Conservation (phyloP, 2,113 vertebrate genomes). For the Butorides virescens region DNA sequence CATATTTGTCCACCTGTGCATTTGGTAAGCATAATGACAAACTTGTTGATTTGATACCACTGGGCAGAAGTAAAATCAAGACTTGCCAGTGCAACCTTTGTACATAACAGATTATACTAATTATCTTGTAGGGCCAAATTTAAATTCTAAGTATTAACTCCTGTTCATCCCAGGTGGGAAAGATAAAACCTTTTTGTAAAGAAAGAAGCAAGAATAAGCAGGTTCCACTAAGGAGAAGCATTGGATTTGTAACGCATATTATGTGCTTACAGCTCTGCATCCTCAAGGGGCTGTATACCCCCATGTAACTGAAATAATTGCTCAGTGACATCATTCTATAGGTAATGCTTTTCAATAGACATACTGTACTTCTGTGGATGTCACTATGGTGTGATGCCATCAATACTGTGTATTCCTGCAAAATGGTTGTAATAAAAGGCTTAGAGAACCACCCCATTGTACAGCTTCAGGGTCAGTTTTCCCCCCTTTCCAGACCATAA, state of each 20-base stretch:
- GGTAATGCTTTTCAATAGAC: neutral
- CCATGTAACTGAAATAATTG: neutral
- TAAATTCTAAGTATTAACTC: slow-evolving; percentile 50
- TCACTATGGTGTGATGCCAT: neutral
- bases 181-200: neutral
- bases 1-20: slow-evolving; percentile 50
- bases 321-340: neutral
- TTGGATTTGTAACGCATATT: neutral
- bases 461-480: neutral
- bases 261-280: neutral
- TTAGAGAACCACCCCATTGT: neutral
- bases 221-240: neutral
- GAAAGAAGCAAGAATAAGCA: neutral
- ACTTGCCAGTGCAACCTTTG: slow-evolving; percentile 32
- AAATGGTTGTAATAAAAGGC: neutral
- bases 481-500: neutral
- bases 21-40: slow-evolving; percentile 44
- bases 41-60: slow-evolving; percentile 49
- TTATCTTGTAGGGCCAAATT: slow-evolving; percentile 49
- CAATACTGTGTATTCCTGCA: neutral
- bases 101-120: slow-evolving; percentile 55
- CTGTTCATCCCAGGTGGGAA: slow-evolving; percentile 35
- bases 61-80: slow-evolving; percentile 46
- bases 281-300: neutral
- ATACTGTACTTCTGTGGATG: neutral